phyloP scores from a whole-genome alignment of 2,113 vertebrate genomes.

The Nothoprocta pentlandii region DNA sequence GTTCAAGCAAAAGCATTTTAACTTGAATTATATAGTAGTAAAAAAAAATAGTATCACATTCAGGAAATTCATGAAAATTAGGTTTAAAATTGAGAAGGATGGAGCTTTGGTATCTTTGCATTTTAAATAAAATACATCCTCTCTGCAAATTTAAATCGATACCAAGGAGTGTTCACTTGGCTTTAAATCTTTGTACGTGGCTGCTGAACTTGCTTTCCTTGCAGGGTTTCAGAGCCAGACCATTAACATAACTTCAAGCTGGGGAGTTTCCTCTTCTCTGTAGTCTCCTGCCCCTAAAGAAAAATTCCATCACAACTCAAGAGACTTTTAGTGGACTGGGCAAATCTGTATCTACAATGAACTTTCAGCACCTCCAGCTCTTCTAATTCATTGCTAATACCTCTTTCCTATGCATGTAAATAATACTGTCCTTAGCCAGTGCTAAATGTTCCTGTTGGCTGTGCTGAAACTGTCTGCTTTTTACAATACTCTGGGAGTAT shows the following conservation, averaged over 20 bases:
- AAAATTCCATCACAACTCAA: background rate
- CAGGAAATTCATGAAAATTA: background rate
- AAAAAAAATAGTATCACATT: background rate
- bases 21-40: background rate
- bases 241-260: background rate
- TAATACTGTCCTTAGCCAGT: constrained; percentile 39
- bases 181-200: background rate
- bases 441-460: constrained; percentile 22
- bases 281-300: background rate
- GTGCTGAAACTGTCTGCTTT: background rate
- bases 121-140: constrained; percentile 7
- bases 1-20: background rate
- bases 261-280: background rate
- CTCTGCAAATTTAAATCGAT: constrained; percentile 2
- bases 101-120: background rate
- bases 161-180: background rate
- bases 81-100: background rate
- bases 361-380: background rate
- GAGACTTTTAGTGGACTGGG: background rate
- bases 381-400: background rate
- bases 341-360: background rate
- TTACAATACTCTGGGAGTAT: background rate
- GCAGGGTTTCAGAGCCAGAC: background rate
- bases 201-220: background rate
- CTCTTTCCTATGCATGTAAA: background rate